Conservation (phyloP, 2,888 invertebrate genomes). For the Perithous albicinctus region DNA sequence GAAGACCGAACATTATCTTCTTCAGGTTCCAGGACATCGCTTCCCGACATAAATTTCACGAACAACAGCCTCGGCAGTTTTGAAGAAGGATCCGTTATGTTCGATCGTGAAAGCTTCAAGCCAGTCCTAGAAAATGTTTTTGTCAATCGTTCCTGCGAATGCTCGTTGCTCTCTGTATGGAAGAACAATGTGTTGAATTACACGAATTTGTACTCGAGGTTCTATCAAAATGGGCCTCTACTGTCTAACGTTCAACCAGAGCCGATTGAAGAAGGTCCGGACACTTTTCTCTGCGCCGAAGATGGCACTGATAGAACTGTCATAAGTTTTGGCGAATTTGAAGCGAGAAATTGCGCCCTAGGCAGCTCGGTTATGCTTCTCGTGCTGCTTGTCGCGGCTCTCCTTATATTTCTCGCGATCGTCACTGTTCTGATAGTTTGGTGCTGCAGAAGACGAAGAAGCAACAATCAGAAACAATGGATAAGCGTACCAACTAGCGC, state of each 20-base stretch:
- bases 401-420: slow-evolving; percentile 71
- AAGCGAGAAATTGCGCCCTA: slow-evolving; percentile 77
- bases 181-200: slow-evolving; percentile 81
- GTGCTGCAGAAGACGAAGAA: slow-evolving; percentile 82
- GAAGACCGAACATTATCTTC: slow-evolving; percentile 84
- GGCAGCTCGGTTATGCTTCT: slow-evolving; percentile 78
- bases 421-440: slow-evolving; percentile 74
- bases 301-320: slow-evolving; percentile 69
- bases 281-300: slow-evolving; percentile 79
- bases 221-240: slow-evolving; percentile 65
- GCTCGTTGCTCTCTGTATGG: slow-evolving; percentile 85
- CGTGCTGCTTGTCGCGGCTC: slow-evolving; percentile 72
- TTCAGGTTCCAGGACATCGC: slow-evolving; percentile 86
- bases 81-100: slow-evolving; percentile 87
- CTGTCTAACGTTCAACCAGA: slow-evolving; percentile 69
- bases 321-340: slow-evolving; percentile 78
- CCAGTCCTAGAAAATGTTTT: slow-evolving; percentile 87
- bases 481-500: slow-evolving; percentile 82
- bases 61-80: slow-evolving; percentile 88
- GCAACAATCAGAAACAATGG: slow-evolving; percentile 82
- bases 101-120: slow-evolving; percentile 86
- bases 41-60: slow-evolving; percentile 87
- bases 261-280: slow-evolving; percentile 76
- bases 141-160: slow-evolving; percentile 87
- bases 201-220: slow-evolving; percentile 78